Evolutionary conservation across 53 echinoderm and acorn worm genomes (phyloP), one percentile per base, ranked within the genome.

Genomic region (Luidia sarsii): DNA sequence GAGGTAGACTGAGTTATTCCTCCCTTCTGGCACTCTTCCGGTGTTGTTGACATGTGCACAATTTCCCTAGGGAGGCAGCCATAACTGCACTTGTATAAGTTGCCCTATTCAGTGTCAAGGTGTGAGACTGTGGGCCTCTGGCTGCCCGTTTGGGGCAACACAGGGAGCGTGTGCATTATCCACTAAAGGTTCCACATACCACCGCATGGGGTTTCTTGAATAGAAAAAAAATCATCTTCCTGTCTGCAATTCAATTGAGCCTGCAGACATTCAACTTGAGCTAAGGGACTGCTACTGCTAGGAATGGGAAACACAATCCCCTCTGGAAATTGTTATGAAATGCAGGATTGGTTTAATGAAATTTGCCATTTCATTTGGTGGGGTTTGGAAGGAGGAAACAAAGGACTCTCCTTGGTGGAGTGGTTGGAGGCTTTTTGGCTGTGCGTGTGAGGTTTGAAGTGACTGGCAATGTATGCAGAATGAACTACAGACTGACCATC

Each of bases 311-410:
- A n/a, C n/a, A n/a, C n/a, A n/a, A 19, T 19, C 16, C 21, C 22
- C 36, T 6, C 22, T 16, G 53, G 18, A 46, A 77, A 55, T 77
- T 77, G 77, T 77, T 77, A 77, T 77, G 59, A 77, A 77, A 77
- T 43, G 61, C 43, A 4, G 61, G 77, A 59, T 77, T 59, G 77
- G 31, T 77, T 46, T 77, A 77, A 77, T 77, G 77, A 77, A 77
- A 77, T 59, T 45, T 77, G 59, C 77, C 56, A 36, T 77, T 57
- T 57, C 43, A 28, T 57, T 74, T 38, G 8, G 37, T 33, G 35
- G 34, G 35, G 41, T 18, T 37, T 55, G 37, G 15, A 19, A 15
- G 16, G 48, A 27, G 28, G 41, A n/a, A n/a, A n/a, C n/a, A n/a
- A n/a, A n/a, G n/a, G n/a, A n/a, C n/a, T n/a, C n/a, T n/a, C n/a